Evolutionary conservation across 2,888 invertebrate genomes (phyloP), one percentile per base, ranked within the genome.

Genomic region (Papilio elwesi): DNA sequence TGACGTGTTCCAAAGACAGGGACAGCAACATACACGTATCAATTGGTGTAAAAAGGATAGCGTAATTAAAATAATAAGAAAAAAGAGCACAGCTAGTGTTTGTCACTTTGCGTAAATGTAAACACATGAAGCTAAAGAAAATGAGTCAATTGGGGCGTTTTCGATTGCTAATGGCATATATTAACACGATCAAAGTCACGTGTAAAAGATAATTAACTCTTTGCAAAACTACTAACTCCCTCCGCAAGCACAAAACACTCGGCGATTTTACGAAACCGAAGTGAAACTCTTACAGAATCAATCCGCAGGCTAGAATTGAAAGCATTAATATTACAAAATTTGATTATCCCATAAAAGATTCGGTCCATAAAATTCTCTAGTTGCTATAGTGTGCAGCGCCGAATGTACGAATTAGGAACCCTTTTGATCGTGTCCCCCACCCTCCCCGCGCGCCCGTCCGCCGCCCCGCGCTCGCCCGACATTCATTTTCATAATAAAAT

Each of bases 401-500:
- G 87, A 91, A 90, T 87, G 88, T 91, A 89, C 92, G 91, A 92
- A 93, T 93, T 93, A 93, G 93, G 89, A 91, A 92, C 92, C 93
- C 92, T 90, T 93, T 92, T 90, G 90, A 91, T 90, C 90, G 88
- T 78, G 80, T 77, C 78, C 83, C 80, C 79, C 81, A 79, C 80
- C 75, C 71, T 68, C 79, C 81, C 75, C 78, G 77, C 81, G 77
- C 81, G 76, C 76, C 77, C 78, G 78, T 79, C 70, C 77, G 76
- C 76, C 73, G 7, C 80, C 80, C 82, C 81, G 77, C 81, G 79
- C 81, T 82, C 86, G 84, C 82, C 88, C 90, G 90, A 92, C 93
- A 92, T 93, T 93, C 93, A 93, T 93, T 93, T 92, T 93, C 93
- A 93, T 93, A 93, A 93, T 93, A 93, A 93, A 93, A 93, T 93